Percentiles rank a stretch among this genome's conserved stretches.
Conservation (phyloP, 2,113 vertebrate species). For the Festucalex cinctus region DNA sequence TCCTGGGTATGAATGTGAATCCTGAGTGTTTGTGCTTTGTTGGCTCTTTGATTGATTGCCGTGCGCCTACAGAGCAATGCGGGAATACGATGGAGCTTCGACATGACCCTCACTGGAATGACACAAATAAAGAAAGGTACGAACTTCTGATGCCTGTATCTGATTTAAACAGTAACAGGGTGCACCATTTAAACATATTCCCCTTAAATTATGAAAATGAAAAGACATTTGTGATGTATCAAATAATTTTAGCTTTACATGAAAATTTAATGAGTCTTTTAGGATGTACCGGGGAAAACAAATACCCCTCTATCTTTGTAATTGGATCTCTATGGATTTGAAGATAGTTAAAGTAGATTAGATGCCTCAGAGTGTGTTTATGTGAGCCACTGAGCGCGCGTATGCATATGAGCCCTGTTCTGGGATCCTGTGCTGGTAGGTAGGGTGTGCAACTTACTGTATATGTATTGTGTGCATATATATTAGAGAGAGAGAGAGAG, state of each 20-base stretch:
- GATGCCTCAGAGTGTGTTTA: slow-evolving; percentile 50
- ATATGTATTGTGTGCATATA: slow-evolving; percentile 22
- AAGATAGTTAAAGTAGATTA: slow-evolving; percentile 71
- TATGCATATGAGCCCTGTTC: slow-evolving; percentile 37
- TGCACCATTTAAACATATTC: slow-evolving; percentile 51
- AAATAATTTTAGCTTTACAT: slow-evolving; percentile 71
- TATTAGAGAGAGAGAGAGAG: background rate
- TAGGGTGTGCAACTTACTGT: slow-evolving; percentile 15
- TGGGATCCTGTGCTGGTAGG: slow-evolving; percentile 34
- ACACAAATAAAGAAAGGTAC: slow-evolving; percentile 7
- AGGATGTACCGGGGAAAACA: slow-evolving; percentile 68
- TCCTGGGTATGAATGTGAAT: slow-evolving; percentile 8
- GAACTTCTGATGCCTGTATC: background rate
- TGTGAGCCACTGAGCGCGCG: slow-evolving; percentile 24
- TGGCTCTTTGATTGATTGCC: slow-evolving; percentile 31
- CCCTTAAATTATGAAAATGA: slow-evolving; percentile 66
- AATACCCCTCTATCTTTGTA: slow-evolving; percentile 72
- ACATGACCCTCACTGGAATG: slow-evolving; percentile 12
- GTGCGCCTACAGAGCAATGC: slow-evolving; percentile 19
- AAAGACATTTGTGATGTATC: slow-evolving; percentile 70
- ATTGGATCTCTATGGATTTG: slow-evolving; percentile 72
- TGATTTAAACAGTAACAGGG: slow-evolving; percentile 35
- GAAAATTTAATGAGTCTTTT: slow-evolving; percentile 74
- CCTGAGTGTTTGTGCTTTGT: slow-evolving; percentile 7
- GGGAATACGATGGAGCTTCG: slow-evolving; percentile 11